Evolutionary conservation across 1,140 invertebrate genomes (phyloP), one percentile per base, ranked within the genome.

Genomic region (Camponotus floridanus): DNA sequence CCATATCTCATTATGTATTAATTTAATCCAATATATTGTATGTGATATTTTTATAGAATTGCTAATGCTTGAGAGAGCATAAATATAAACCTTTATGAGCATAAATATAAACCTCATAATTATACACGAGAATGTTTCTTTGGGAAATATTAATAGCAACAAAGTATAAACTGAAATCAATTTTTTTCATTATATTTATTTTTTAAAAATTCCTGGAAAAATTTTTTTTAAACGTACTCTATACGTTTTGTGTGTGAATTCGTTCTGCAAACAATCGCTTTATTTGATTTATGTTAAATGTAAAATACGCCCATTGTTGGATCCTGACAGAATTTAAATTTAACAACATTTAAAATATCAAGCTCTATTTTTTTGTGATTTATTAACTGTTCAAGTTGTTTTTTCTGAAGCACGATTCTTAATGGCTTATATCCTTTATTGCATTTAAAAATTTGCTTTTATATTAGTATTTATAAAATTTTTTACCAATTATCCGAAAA

Each of bases 321-420:
- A 18, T 26, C 9, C 11, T 65, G 13, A 21, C 36, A 1, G 26
- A 13, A 65, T 78, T 85, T 76, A 85, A 78, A 78, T 65, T 67
- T 85, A 78, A 85, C 55, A 21, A 59, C 57, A 21, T 78, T 78
- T 2, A 26, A 26, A 76, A 8, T 36, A 59, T 13, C 45, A 21
- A 78, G 11, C 21, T 78, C 13, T 55, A 36, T 61, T n/a, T 85
- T 85, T 85, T 57, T 65, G 61, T 57, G 33, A 13, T 48, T 85
- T 61, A 78, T 85, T 85, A 78, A 55, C 13, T 21, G 73, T 15
- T 21, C 15, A 21, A 85, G 45, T 65, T n/a, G 15, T 31, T 18
- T 85, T 51, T 33, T 39, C 1, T 18, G 36, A 31, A 15, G 21
- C 18, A 48, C 18, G 9, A 31, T 78, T 78, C 26, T 26, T 39